Percentiles rank a stretch among this genome's conserved stretches.
Evolutionary conservation across 2,888 invertebrate species (phyloP).

Genomic region (Synergus gifuensis): DNA sequence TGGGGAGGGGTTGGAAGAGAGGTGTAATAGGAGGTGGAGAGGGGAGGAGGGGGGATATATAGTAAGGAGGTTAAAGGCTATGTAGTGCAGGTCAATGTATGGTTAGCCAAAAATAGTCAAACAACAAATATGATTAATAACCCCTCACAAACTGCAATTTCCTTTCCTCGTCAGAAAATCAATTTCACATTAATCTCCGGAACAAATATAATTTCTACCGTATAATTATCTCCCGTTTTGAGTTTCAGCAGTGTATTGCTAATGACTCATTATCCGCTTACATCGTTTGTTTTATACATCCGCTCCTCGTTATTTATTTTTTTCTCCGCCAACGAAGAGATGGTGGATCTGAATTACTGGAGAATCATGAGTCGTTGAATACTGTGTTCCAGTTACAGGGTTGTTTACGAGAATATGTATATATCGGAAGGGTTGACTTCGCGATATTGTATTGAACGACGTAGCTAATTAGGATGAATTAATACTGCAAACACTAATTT

Average conservation of each 20-base stretch:
- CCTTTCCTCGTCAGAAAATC: too few relatives aligned
- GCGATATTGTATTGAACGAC: constrained; percentile 61
- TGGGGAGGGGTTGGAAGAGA: too few relatives aligned
- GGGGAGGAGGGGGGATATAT: too few relatives aligned
- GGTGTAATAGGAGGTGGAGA: too few relatives aligned
- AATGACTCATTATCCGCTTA: constrained; percentile 27
- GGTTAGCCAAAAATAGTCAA: too few relatives aligned
- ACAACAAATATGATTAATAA: too few relatives aligned
- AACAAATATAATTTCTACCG: constrained; percentile 9
- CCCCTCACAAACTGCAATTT: not conserved
- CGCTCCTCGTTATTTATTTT: not conserved
- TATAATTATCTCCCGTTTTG: not conserved
- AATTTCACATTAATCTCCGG: not conserved
- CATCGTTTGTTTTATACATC: constrained; percentile 3
- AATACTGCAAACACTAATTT: constrained; percentile 61
- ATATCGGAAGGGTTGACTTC: constrained; percentile 48
- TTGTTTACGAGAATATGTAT: constrained; percentile 46
- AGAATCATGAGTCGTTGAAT: not conserved
- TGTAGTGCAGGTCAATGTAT: too few relatives aligned
- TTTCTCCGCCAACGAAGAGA: not conserved
- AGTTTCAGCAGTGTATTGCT: not conserved
- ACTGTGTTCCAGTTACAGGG: not conserved
- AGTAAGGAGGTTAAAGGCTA: too few relatives aligned
- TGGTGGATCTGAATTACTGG: not conserved
- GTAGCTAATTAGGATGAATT: constrained; percentile 65